Conservation (phyloP, 2,797 vertebrate species). For the Hemitrygon akajei region DNA sequence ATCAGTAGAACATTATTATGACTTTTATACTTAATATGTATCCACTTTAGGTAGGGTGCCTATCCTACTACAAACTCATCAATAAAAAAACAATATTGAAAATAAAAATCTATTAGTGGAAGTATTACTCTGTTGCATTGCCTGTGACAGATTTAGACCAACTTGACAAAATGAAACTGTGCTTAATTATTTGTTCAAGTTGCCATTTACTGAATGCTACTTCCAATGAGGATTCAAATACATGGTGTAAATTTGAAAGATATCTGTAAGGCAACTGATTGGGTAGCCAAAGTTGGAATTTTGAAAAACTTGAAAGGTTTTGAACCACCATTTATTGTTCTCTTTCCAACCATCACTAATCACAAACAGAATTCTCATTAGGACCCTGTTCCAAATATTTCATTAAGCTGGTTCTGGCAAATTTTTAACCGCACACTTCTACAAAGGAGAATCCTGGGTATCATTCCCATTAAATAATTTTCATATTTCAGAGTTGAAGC, state of each 20-base stretch:
- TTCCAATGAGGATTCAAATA: not conserved
- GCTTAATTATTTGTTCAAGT: not conserved
- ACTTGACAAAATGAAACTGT: not conserved
- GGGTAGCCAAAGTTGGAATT: not conserved
- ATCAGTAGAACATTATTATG: not conserved
- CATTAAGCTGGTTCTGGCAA: not conserved
- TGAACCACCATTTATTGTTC: not conserved
- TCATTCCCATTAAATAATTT: not conserved
- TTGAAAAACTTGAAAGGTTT: not conserved
- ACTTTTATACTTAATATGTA: not conserved
- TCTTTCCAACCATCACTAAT: not conserved
- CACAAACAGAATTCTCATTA: not conserved
- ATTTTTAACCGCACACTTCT: not conserved
- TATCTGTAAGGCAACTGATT: not conserved
- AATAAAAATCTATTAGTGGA: slow-evolving; percentile 8
- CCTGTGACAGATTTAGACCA: slow-evolving; percentile 3
- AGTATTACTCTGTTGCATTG: slow-evolving; percentile 1
- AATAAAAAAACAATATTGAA: not conserved
- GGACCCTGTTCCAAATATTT: not conserved
- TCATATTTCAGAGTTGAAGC: not conserved
- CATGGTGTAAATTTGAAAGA: not conserved
- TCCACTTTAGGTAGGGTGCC: not conserved
- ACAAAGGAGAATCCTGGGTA: not conserved
- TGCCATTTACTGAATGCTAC: not conserved
- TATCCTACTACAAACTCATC: not conserved